phyloP scores from a whole-genome alignment of 2,888 invertebrate genomes.

The Scaptomyza reducta region DNA sequence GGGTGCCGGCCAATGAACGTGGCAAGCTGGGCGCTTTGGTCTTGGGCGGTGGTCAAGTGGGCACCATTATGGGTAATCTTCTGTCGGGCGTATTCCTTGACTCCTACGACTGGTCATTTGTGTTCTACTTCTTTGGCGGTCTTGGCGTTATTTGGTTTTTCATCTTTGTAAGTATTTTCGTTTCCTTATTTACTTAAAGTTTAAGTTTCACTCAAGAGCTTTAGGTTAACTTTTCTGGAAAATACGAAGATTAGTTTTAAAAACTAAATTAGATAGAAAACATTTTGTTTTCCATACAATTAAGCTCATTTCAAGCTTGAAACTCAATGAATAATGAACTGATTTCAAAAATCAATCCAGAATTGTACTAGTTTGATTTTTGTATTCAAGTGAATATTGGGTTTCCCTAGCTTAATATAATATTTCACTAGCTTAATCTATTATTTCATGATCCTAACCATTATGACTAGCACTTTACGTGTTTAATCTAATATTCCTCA shows the following conservation, averaged over 20 bases:
- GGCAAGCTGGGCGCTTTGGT: constrained; percentile 91
- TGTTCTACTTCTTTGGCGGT: constrained; percentile 93
- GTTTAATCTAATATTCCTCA: not conserved
- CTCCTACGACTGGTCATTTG: constrained; percentile 89
- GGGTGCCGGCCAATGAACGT: constrained; percentile 92
- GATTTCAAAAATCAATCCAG: no score
- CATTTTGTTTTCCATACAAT: no score
- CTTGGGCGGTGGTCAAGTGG: constrained; percentile 90
- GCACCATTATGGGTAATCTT: constrained; percentile 87
- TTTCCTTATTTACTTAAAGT: not conserved
- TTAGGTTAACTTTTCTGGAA: no score
- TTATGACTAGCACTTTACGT: no score
- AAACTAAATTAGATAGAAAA: no score
- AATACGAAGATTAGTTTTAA: no score
- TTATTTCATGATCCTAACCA: no score
- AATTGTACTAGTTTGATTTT: no score
- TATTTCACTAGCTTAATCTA: not conserved
- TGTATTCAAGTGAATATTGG: no score
- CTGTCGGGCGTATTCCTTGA: constrained; percentile 89
- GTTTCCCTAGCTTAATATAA: not conserved
- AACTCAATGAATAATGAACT: no score
- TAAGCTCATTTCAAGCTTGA: not conserved
- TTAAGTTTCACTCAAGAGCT: no score
- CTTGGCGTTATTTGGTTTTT: constrained; percentile 90
- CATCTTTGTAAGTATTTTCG: constrained; percentile 86